phyloP scores from a whole-genome alignment of 2,113 vertebrate genomes.

The Elaphurus davidianus region DNA sequence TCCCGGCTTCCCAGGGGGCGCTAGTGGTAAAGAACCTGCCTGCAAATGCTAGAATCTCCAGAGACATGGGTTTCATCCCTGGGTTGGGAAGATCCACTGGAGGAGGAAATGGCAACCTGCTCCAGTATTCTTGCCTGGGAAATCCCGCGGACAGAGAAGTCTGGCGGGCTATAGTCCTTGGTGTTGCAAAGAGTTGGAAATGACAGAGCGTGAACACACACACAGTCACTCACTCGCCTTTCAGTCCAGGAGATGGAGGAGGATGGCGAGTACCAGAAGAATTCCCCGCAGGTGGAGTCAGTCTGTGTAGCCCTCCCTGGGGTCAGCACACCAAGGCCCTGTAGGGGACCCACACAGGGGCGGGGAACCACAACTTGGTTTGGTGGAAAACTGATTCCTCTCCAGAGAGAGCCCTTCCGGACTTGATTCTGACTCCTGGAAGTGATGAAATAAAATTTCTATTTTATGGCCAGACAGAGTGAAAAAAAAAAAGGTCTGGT shows the following conservation, averaged over 20 bases:
- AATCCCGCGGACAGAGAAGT: neutral
- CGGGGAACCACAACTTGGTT: rapidly evolving
- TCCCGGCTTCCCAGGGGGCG: neutral
- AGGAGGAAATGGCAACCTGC: neutral
- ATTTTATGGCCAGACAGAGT: neutral
- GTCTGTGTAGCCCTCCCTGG: neutral
- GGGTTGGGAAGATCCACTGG: neutral
- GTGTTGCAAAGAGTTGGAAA: neutral
- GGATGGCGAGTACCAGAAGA: neutral
- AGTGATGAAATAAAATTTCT: neutral
- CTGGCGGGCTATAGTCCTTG: neutral
- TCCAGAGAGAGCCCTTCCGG: neutral
- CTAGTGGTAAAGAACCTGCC: neutral
- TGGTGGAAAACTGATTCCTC: neutral
- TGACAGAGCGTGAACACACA: neutral
- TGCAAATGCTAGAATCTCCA: neutral
- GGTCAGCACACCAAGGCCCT: neutral
- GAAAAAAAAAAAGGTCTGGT: neutral
- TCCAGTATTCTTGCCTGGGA: neutral
- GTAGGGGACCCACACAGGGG: neutral
- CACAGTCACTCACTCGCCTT: neutral
- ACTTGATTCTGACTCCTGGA: neutral
- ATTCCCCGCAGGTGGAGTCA: neutral
- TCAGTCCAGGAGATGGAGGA: neutral
- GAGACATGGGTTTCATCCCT: neutral